These are phyloP conservation scores for Fukomys damarensis DNA, from an alignment of 2,113 vertebrate species.

Conservation along the genomic window DNA sequence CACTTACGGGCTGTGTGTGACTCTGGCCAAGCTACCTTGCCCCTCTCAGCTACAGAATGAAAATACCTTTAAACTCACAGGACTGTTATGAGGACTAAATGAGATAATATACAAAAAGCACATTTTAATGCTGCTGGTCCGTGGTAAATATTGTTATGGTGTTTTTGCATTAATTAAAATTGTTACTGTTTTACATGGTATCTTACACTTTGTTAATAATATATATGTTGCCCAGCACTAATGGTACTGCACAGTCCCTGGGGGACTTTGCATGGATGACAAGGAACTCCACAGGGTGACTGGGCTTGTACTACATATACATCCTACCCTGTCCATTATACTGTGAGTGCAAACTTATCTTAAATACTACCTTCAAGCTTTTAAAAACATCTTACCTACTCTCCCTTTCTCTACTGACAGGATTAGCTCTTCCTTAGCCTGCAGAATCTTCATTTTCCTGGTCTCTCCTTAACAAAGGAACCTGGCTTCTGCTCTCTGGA, in stretches of 20 bases:
- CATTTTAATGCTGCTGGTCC: not conserved
- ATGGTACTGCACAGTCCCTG: not conserved
- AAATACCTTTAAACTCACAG: not conserved
- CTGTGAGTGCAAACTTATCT: not conserved
- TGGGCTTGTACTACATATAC: not conserved
- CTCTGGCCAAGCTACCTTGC: not conserved
- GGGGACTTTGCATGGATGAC: not conserved
- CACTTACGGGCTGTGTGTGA: not conserved
- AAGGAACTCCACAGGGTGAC: not conserved
- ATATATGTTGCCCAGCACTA: not conserved
- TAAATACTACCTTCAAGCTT: not conserved
- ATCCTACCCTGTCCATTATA: not conserved
- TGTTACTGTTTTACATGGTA: too few relatives aligned
- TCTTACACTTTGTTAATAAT: not conserved
- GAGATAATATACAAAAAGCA: not conserved
- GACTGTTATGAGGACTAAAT: not conserved
- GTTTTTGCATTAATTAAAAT: not conserved
- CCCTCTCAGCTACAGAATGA: not conserved
- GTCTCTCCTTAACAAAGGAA: not conserved
- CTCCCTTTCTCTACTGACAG: not conserved
- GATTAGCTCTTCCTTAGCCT: not conserved
- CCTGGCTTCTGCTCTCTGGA: not conserved
- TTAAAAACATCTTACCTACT: not conserved
- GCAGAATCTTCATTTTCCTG: not conserved
- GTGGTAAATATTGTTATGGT: not conserved